These are phyloP conservation scores for Diglossa cyanea DNA, from an alignment of 2,797 vertebrate species.

Conservation along the genomic window DNA sequence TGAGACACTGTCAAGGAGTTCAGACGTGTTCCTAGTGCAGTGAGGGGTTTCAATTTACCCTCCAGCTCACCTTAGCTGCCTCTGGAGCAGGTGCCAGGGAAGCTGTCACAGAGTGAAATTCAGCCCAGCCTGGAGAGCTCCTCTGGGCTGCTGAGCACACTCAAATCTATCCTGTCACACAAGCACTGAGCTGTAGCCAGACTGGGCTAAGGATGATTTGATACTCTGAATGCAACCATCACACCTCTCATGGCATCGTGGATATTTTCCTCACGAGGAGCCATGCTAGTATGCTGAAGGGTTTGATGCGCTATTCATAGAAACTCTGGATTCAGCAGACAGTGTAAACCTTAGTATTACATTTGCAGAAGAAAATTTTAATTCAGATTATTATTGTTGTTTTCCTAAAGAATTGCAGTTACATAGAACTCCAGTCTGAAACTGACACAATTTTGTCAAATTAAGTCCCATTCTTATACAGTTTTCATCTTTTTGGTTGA, in stretches of 20 bases:
- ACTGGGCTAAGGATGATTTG: neutral
- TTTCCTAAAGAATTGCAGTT: neutral
- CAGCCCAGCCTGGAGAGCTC: neutral
- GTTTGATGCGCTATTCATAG: neutral
- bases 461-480: neutral
- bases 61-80: neutral
- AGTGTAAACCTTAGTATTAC: neutral
- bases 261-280: neutral
- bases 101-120: neutral
- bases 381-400: neutral
- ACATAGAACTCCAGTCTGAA: neutral
- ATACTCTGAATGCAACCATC: neutral
- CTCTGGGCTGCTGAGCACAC: neutral
- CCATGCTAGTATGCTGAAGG: neutral
- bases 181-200: neutral
- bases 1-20: neutral
- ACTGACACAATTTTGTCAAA: neutral
- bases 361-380: neutral
- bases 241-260: neutral
- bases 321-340: neutral
- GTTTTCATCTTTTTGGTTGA: neutral
- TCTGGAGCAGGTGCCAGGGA: neutral
- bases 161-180: neutral
- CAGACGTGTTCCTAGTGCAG: rapidly evolving
- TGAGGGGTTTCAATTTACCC: neutral